Base-by-base conservation (phyloP, 2,888 invertebrate species). In the Amphipyra tragopoginis region DNA sequence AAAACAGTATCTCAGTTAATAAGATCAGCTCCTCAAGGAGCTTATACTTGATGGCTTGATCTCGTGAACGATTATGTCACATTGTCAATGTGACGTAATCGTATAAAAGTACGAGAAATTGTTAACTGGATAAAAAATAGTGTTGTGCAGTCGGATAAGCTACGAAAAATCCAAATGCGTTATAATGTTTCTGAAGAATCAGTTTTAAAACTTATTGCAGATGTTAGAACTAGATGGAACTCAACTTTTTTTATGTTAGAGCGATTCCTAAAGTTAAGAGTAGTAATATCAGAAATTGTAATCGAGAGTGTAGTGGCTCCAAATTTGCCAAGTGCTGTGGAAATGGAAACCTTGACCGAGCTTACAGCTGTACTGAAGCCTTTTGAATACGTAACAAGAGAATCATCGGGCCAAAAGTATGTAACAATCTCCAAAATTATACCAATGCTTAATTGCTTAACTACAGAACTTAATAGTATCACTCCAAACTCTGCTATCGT, bases 391-490 rank as follows among this genome's bases (percentile, higher is more conserved):
- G 77, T 80, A 59, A 80, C 81, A 66, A 79, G 72, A 72, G 75
- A 81, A 79, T 55, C 75, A 75, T 78, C 77, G 11, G 75, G 72
- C 60, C 71, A 78, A 57, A 71, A 77, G 48, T 80, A 79, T 71
- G 59, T 78, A 63, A 77, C 76, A 67, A 66, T 80, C 40, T 77
- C 74, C 65, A 77, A 79, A 80, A 72, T 81, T 68, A 80, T 79
- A 78, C 74, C 81, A 61, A 78, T 84, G 79, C 67, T 80, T 71
- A 82, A 66, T 72, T 79, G 75, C 69, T 72, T 77, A 65, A 73
- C 69, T 74, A 72, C 76, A 58, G 63, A 80, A 73, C 72, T 80
- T 50, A 76, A 67, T 63, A 77, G 59, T 67, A 75, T 81, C 59
- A 74, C 75, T 48, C 72, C 65, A 67, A 67, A 72, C 66, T 71